A percentile compares a stretch with the other conserved stretches of the same genome.
phyloP scores from a whole-genome alignment of 2,113 vertebrate species.

The Zosterops lateralis region DNA sequence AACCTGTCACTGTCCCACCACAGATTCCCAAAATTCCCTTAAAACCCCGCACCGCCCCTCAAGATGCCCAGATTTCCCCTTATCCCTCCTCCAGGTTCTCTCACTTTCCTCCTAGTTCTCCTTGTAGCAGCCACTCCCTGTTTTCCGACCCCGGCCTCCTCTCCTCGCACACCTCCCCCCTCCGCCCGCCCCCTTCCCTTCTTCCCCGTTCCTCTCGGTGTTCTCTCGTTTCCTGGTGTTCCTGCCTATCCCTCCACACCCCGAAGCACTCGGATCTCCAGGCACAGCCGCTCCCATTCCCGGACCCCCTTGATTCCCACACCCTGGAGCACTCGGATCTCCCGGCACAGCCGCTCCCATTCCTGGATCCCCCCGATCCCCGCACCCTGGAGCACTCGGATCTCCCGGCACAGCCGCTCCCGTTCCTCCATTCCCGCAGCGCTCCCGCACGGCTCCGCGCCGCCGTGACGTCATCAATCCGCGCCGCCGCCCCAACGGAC shows the following conservation, averaged over 20 bases:
- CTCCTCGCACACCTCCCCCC: not conserved
- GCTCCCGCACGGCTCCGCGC: not conserved
- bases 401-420: not conserved
- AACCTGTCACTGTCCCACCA: rapidly evolving
- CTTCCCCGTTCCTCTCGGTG: not conserved
- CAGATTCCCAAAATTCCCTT: not conserved
- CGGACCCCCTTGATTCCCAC: too few species aligned
- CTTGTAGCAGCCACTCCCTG: not conserved
- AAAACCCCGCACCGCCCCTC: rapidly evolving
- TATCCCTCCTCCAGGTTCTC: not conserved
- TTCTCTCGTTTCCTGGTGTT: not conserved
- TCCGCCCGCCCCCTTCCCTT: rapidly evolving
- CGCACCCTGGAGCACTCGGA: not conserved
- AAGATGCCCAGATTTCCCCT: not conserved
- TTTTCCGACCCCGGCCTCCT: rapidly evolving
- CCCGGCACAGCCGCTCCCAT: too few species aligned
- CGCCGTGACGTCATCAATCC: not conserved
- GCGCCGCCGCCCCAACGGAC: not conserved
- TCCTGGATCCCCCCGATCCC: too few species aligned
- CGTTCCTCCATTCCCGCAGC: not conserved
- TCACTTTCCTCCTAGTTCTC: too few species aligned
- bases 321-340: not conserved
- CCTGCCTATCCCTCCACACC: not conserved
- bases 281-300: too few species aligned
- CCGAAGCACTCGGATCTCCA: not conserved